Evolutionary conservation across 2,888 invertebrate species (phyloP).

Genomic region (Drosophila formosana): DNA sequence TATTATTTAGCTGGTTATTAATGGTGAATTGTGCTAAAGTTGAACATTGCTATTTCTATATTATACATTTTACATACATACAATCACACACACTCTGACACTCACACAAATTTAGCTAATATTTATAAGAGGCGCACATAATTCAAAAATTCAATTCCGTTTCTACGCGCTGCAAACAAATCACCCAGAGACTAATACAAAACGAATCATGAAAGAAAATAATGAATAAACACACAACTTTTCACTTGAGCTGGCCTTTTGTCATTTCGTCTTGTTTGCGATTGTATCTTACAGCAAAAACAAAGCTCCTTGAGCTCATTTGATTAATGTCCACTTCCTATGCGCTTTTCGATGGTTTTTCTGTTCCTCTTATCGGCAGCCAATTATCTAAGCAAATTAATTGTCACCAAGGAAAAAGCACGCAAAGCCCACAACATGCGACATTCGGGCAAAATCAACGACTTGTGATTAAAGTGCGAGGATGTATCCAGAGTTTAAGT

Average conservation of each 20-base stretch:
- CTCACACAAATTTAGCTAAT: constrained; percentile 37
- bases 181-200: constrained; percentile 41
- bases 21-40: constrained; percentile 56
- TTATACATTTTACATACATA: constrained; percentile 39
- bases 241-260: constrained; percentile 53
- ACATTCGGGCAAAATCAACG: neutral
- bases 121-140: constrained; percentile 44
- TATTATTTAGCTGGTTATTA: constrained; percentile 71
- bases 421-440: constrained; percentile 20
- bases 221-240: constrained; percentile 52
- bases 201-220: constrained; percentile 17
- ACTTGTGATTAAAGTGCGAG: neutral
- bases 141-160: constrained; percentile 61
- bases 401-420: constrained; percentile 47
- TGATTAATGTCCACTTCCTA: constrained; percentile 55
- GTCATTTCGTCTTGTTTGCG: constrained; percentile 35
- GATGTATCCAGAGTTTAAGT: neutral
- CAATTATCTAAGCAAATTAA: constrained; percentile 72
- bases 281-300: constrained; percentile 14
- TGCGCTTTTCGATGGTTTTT: constrained; percentile 26
- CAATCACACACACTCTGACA: constrained; percentile 33
- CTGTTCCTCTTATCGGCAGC: constrained; percentile 54
- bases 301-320: constrained; percentile 27
- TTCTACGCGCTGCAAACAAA: constrained; percentile 65
- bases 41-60: constrained; percentile 57